phyloP scores from a whole-genome alignment of 2,888 invertebrate genomes.

The Cephus nigrinus region DNA sequence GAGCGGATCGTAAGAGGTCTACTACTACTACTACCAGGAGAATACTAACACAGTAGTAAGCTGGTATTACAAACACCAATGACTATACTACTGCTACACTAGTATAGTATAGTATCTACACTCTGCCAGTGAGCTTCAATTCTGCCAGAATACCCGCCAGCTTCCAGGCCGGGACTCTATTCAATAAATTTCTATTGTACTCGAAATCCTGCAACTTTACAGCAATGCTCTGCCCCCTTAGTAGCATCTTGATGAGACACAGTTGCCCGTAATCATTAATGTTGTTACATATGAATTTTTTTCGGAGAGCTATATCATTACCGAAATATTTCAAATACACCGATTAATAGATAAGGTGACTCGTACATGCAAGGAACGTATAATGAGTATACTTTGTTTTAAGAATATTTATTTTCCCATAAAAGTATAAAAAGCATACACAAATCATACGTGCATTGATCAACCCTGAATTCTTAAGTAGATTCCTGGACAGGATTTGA shows the following conservation, averaged over 20 bases:
- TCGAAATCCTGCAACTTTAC: conserved; percentile 36
- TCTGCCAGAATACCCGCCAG: background rate
- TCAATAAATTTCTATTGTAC: conserved; percentile 44
- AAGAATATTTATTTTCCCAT: background rate
- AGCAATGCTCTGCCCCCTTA: conserved; percentile 33
- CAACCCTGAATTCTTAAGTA: background rate
- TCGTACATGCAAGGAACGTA: background rate
- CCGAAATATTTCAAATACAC: too few relatives aligned
- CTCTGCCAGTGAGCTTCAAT: background rate
- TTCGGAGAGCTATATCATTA: too few relatives aligned
- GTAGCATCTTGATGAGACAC: conserved; percentile 31
- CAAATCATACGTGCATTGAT: background rate
- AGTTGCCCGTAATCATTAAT: conserved; percentile 36
- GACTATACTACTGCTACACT: background rate
- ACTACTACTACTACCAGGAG: conserved; percentile 4
- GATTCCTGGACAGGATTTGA: background rate
- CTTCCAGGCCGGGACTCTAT: conserved; percentile 23
- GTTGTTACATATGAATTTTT: conserved; percentile 9
- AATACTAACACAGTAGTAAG: background rate
- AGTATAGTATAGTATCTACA: background rate
- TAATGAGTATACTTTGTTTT: background rate
- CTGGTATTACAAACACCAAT: background rate
- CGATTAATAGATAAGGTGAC: too few relatives aligned
- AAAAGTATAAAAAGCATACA: background rate
- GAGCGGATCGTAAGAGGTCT: conserved; percentile 59